Conservation (phyloP, 2,888 invertebrate genomes). For the Timandra comae region DNA sequence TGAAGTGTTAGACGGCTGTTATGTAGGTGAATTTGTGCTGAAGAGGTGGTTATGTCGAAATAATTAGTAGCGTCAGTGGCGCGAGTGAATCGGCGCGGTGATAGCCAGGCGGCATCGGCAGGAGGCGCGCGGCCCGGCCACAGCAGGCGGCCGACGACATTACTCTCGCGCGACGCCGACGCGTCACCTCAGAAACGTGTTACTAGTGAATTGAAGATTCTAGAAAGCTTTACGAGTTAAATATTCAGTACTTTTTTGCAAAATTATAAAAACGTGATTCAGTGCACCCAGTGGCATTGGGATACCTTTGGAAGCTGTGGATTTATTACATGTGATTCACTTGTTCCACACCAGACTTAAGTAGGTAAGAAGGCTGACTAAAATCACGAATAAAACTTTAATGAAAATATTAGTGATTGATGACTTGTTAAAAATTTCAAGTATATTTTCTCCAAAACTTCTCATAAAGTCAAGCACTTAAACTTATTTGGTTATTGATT, state of each 20-base stretch:
- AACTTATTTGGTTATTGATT: too few relatives aligned
- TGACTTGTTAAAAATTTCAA: too few relatives aligned
- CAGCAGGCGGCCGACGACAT: constrained; percentile 54
- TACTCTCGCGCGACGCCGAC: constrained; percentile 56
- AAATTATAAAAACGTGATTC: constrained; percentile 3
- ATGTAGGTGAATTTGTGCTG: constrained; percentile 5
- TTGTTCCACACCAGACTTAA: constrained; percentile 8
- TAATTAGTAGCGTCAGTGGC: constrained; percentile 60
- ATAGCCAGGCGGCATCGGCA: constrained; percentile 21
- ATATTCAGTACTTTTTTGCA: constrained; percentile 1
- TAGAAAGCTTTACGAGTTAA: constrained; percentile 37
- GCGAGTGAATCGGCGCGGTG: constrained; percentile 42
- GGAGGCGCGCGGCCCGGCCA: constrained; percentile 37
- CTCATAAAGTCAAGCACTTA: too few relatives aligned
- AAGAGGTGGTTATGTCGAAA: constrained; percentile 4
- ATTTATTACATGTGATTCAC: too few relatives aligned
- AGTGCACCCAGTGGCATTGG: too few relatives aligned
- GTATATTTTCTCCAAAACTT: too few relatives aligned
- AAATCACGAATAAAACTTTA: too few relatives aligned
- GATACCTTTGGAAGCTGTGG: constrained; percentile 8
- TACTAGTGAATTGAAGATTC: constrained; percentile 48
- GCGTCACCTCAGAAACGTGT: constrained; percentile 60
- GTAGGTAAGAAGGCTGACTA: too few relatives aligned
- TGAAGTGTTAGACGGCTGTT: constrained; percentile 13
- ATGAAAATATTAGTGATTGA: too few relatives aligned